These are phyloP conservation scores for Pantelozetes paolii DNA, from an alignment of 2,888 invertebrate genomes.

Conservation along the genomic window DNA sequence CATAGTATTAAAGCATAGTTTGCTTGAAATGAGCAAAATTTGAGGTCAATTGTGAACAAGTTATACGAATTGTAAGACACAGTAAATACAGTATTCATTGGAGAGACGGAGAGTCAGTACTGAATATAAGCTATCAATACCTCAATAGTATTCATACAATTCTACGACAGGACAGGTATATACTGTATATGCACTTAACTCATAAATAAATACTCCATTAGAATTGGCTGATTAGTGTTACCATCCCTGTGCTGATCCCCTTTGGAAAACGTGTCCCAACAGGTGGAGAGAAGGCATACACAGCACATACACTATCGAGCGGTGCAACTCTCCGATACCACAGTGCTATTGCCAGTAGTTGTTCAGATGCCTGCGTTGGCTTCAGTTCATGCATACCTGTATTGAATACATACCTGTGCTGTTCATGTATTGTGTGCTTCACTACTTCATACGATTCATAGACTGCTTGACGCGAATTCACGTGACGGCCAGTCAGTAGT, in stretches of 20 bases:
- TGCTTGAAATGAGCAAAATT: background rate
- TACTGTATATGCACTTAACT: background rate
- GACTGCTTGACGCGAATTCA: slow-evolving; percentile 22
- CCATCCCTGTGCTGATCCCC: background rate
- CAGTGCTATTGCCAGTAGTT: background rate
- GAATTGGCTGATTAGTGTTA: background rate
- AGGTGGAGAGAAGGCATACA: slow-evolving; percentile 2
- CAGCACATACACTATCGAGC: background rate
- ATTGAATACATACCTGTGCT: background rate
- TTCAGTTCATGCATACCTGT: background rate
- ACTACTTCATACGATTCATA: background rate
- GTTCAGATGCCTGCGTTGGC: background rate
- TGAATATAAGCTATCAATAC: background rate
- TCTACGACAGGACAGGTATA: background rate
- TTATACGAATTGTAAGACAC: background rate
- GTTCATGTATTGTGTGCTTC: background rate
- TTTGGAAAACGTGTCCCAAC: background rate
- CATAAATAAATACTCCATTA: background rate
- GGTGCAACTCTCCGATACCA: no score
- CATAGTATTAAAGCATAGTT: no score
- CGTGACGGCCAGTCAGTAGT: slow-evolving; percentile 1
- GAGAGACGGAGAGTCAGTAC: background rate
- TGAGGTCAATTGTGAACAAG: background rate
- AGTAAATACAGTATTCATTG: background rate
- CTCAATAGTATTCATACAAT: background rate